Percentiles rank a stretch among this genome's conserved stretches.
Conservation (phyloP, 2,113 vertebrate genomes). For the Columbina picui region DNA sequence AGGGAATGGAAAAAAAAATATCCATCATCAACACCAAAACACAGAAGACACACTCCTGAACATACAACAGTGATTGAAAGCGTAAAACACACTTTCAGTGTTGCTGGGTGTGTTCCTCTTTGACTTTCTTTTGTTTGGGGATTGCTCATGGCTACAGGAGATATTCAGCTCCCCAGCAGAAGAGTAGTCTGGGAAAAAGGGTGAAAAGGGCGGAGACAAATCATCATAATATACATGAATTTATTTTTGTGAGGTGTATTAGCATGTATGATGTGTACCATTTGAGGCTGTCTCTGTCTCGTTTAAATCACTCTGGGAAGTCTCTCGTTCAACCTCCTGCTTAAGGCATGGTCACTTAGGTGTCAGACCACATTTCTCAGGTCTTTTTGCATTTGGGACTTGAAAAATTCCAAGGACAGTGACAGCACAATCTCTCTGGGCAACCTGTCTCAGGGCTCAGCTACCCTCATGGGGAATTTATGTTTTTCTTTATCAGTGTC, state of each 20-base stretch:
- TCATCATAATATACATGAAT: not conserved
- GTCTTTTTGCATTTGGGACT: not conserved
- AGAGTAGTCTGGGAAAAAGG: not conserved
- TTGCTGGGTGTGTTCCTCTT: not conserved
- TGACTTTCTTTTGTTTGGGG: not conserved
- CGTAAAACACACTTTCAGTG: not conserved
- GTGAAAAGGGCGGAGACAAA: not conserved
- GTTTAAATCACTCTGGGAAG: not conserved
- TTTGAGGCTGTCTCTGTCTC: not conserved
- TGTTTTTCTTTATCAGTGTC: not conserved
- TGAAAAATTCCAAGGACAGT: not conserved
- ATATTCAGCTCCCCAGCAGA: not conserved
- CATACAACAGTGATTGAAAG: not conserved
- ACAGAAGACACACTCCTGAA: not conserved
- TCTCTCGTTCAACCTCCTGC: not conserved
- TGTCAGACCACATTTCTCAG: not conserved
- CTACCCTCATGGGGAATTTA: not conserved
- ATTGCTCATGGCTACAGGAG: not conserved
- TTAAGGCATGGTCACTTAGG: not conserved
- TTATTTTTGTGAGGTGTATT: not conserved
- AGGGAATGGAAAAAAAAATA: rapidly evolving
- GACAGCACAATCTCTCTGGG: not conserved
- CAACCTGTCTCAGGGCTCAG: not conserved
- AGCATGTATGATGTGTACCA: not conserved
- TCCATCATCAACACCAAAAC: not conserved